Evolutionary conservation across 2,113 vertebrate species (phyloP), one percentile per base, ranked within the genome.

Genomic region (Hyaena hyaena): DNA sequence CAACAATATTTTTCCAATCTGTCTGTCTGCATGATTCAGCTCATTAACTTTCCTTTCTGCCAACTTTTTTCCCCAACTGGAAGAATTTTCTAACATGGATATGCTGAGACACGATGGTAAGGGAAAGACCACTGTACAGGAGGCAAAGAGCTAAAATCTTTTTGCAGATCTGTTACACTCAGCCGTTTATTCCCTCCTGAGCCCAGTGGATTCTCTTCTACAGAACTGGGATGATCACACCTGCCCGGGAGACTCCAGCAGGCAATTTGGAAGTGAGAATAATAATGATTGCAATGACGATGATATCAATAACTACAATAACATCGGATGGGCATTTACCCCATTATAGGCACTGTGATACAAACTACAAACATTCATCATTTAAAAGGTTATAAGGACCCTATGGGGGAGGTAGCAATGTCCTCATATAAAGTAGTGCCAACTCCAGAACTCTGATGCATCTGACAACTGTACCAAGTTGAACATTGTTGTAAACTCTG

Each of bases 1-100:
- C 24, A 90, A 50, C 33, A 69, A 19, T 69, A 68, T 92, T 92
- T 80, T 93, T 65, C 76, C 58, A n/a, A 39, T 98, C 76, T 94
- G 35, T 69, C 95, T 61, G 28, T 90, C 43, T 33, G 58, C 88
- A 84, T 94, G 84, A 91, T 61, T 61, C 92, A 73, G 50, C 24
- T 79, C 39, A 88, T 65, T 73, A 82, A 73, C 35, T 77, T 88
- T 86, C 4, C 26, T 84, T 94, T 74, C 58, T 88, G 33, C 33
- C 71, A 74, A n/a, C 0, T 31, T 87, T 95, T 90, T 79, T 31
- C n/a, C 74, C 35, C 33, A 39, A 71, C 10, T 76, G 94, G 82
- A 43, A 88, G 77, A 93, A 58, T 91, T 88, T 86, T 61, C n/a
- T 90, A 45, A 58, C 35, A 10, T 7, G 23, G 45, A 33, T 28